These are phyloP conservation scores for Bembecia ichneumoniformis DNA, from an alignment of 2,888 invertebrate species.

Conservation along the genomic window DNA sequence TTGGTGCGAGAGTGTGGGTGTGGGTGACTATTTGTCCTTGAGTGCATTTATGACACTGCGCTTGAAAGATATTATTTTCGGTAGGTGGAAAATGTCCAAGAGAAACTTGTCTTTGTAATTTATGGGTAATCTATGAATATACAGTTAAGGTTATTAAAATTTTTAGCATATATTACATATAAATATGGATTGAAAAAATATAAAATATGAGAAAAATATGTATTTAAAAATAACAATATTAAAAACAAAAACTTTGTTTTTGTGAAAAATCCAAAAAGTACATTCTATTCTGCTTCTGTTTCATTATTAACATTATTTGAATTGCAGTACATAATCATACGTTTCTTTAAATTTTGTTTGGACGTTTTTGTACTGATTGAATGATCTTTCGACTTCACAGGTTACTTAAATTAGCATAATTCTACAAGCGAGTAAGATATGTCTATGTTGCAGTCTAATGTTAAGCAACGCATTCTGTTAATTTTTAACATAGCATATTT, in stretches of 20 bases:
- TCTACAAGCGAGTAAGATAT: background rate
- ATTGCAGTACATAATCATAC: background rate
- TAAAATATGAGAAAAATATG: background rate
- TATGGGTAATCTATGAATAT: too few relatives aligned
- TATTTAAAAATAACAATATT: conserved; percentile 1
- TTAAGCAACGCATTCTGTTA: background rate
- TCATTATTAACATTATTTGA: conserved; percentile 1
- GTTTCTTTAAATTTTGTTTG: conserved; percentile 1
- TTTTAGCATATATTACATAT: background rate
- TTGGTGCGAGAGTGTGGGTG: too few relatives aligned
- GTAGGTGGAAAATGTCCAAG: too few relatives aligned
- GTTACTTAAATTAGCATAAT: background rate
- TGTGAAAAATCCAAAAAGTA: background rate
- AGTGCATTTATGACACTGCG: too few relatives aligned
- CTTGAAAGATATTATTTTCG: too few relatives aligned
- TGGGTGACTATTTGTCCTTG: too few relatives aligned
- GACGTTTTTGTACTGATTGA: background rate
- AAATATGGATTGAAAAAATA: background rate
- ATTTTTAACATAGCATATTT: background rate
- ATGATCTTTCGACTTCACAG: background rate
- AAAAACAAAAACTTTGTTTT: background rate
- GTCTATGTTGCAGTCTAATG: background rate
- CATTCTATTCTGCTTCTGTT: background rate
- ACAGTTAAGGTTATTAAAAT: too few relatives aligned
- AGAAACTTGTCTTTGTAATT: too few relatives aligned